phyloP scores from a whole-genome alignment of 2,888 invertebrate species.

The Tholera decimalis region DNA sequence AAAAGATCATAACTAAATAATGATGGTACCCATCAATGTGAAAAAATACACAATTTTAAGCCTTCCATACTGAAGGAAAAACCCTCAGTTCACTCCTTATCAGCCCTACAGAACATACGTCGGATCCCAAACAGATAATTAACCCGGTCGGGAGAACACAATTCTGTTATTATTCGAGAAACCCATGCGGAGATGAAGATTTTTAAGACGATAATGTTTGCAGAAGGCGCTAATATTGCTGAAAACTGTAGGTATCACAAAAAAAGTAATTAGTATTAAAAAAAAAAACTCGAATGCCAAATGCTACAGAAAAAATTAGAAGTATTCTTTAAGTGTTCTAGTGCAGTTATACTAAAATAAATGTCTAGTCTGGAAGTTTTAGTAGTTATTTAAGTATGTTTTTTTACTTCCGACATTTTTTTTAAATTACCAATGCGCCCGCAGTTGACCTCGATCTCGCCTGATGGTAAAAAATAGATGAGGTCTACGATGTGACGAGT shows the following conservation, averaged over 20 bases:
- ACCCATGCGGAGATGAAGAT: not conserved
- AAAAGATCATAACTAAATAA: not conserved
- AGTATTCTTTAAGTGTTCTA: too few relatives aligned
- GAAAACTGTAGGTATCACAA: not conserved
- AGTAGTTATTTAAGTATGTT: too few relatives aligned
- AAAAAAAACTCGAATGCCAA: too few relatives aligned
- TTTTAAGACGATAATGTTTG: not conserved
- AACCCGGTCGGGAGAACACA: constrained; percentile 3
- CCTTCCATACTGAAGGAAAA: not conserved
- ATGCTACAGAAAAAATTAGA: too few relatives aligned
- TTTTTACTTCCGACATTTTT: too few relatives aligned
- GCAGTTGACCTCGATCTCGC: too few relatives aligned
- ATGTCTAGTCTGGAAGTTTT: too few relatives aligned
- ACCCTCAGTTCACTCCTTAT: not conserved
- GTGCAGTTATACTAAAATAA: too few relatives aligned
- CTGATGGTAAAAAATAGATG: too few relatives aligned
- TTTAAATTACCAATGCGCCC: too few relatives aligned
- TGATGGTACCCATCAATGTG: not conserved
- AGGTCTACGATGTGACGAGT: too few relatives aligned
- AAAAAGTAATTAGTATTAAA: not conserved
- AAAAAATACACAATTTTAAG: not conserved
- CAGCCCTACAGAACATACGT: constrained; percentile 18
- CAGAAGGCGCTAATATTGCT: constrained; percentile 1
- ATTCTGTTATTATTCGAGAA: constrained; percentile 19
- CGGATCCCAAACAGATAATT: constrained; percentile 12